Evolutionary conservation across 2,113 vertebrate genomes (phyloP).

Genomic region (Arothron firmamentum): DNA sequence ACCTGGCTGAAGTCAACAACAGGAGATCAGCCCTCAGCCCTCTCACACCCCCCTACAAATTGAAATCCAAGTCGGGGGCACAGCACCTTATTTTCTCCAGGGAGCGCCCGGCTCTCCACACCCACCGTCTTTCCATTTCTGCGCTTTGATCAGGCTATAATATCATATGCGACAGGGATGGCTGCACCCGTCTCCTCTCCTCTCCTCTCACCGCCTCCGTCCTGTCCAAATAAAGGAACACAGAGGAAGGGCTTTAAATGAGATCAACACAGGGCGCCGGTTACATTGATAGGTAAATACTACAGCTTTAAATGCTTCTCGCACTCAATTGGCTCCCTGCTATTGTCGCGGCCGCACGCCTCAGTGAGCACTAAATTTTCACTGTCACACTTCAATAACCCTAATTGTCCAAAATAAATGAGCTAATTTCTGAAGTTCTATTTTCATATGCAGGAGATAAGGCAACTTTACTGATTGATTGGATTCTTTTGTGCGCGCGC

Average conservation of each 20-base stretch:
- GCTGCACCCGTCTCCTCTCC: conserved; percentile 40
- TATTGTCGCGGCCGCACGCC: conserved; percentile 85
- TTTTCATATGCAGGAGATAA: conserved; percentile 92
- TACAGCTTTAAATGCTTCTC: conserved; percentile 89
- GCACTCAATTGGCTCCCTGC: conserved; percentile 80
- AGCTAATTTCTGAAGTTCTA: conserved; percentile 99
- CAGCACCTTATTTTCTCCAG: conserved; percentile 33
- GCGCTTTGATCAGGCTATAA: conserved; percentile 58
- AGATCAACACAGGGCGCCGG: conserved; percentile 86
- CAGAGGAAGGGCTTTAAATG: conserved; percentile 80
- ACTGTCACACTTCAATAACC: conserved; percentile 99
- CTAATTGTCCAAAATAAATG: conserved; percentile 99
- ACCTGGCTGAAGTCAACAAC: conserved; percentile 21
- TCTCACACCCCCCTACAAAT: conserved; percentile 28
- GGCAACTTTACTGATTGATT: conserved; percentile 89
- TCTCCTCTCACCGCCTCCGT: conserved; percentile 25
- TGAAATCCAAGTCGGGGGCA: conserved; percentile 36
- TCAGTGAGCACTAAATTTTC: conserved; percentile 87
- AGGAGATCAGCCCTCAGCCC: conserved; percentile 10
- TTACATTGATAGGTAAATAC: conserved; percentile 96
- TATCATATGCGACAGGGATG: conserved; percentile 56
- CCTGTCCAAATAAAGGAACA: conserved; percentile 57
- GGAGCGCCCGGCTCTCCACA: conserved; percentile 32
- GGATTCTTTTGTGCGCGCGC: conserved; percentile 76
- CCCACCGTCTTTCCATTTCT: conserved; percentile 12